Conservation (phyloP, 2,113 vertebrate genomes). For the Ictalurus furcatus region DNA sequence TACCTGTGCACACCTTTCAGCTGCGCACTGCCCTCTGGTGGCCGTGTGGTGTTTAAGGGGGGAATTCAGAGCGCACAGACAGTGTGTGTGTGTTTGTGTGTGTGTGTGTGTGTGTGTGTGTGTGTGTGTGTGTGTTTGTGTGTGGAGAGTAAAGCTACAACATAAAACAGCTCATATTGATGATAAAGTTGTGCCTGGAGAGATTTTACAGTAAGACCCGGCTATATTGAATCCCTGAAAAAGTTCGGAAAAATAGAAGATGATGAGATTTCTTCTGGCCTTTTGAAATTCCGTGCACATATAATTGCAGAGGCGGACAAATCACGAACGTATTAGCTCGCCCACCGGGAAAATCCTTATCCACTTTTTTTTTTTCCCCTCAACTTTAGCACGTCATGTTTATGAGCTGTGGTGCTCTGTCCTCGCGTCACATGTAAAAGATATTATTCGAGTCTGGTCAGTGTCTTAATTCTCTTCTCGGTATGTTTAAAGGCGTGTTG, state of each 20-base stretch:
- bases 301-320: not conserved
- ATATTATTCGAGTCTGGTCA: not conserved
- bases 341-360: not conserved
- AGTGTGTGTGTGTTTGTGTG: not conserved
- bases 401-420: not conserved
- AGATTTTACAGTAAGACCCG: not conserved
- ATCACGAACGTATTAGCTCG: not conserved
- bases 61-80: not conserved
- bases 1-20: not conserved
- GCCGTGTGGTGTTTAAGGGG: not conserved
- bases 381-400: no score
- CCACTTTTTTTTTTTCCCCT: no score
- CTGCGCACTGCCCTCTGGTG: conserved; percentile 11
- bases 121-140: no score
- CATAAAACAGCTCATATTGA: not conserved
- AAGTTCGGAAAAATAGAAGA: not conserved
- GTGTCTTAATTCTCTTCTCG: not conserved
- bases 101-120: no score
- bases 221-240: not conserved
- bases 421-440: not conserved
- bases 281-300: not conserved
- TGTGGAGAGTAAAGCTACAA: not conserved
- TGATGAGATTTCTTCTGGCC: not conserved
- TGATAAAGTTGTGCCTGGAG: not conserved
- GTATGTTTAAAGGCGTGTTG: not conserved